Conservation (phyloP, 2,888 invertebrate species). For the Prosapia bicincta region DNA sequence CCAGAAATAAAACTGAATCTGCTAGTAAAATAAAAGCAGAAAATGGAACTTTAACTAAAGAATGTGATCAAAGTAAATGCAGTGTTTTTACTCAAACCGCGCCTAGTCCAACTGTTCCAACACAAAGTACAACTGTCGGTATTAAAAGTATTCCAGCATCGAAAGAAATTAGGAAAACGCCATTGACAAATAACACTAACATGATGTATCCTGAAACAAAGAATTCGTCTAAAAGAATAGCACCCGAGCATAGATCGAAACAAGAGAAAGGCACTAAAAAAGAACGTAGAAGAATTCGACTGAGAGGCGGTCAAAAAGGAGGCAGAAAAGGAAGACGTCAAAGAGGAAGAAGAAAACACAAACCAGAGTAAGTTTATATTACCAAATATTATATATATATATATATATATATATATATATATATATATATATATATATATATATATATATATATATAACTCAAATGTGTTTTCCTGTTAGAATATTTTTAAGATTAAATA, state of each 20-base stretch:
- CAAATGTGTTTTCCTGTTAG: too few relatives aligned
- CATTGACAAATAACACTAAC: not conserved
- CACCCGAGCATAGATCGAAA: not conserved
- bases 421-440: too few relatives aligned
- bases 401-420: too few relatives aligned
- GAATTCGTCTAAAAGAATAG: conserved; percentile 4
- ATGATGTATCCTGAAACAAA: not conserved
- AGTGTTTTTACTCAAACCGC: too few relatives aligned
- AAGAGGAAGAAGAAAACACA: conserved; percentile 17
- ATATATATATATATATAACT: too few relatives aligned
- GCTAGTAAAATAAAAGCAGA: not conserved
- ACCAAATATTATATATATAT: too few relatives aligned
- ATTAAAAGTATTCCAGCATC: not conserved
- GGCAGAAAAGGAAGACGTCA: conserved; percentile 7
- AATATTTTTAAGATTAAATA: too few relatives aligned
- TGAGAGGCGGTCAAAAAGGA: conserved; percentile 17
- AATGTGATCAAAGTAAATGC: not conserved
- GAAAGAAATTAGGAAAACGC: not conserved
- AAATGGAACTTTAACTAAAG: not conserved
- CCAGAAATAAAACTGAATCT: conserved; percentile 1
- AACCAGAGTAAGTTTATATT: conserved; percentile 13
- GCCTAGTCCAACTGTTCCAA: not conserved
- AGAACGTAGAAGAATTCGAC: conserved; percentile 25
- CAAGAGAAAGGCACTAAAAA: conserved; percentile 24
- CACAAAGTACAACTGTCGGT: not conserved